Evolutionary conservation across 2,888 invertebrate genomes (phyloP).

Genomic region (Quadroppia sp.): DNA sequence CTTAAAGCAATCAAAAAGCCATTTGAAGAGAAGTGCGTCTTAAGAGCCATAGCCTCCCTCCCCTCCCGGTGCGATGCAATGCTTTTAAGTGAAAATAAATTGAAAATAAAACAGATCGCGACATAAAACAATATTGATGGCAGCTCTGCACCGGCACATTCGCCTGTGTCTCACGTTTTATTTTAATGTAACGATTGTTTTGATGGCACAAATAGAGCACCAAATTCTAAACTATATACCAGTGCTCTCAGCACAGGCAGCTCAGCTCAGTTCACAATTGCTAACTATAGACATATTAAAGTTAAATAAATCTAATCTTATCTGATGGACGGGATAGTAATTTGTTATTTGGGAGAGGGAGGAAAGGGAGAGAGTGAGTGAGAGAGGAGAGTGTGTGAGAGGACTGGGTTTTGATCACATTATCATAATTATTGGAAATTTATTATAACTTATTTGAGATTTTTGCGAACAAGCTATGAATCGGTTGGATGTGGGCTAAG

Average conservation of each 20-base stretch:
- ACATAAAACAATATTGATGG: slow-evolving; percentile 32
- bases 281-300: slow-evolving; percentile 1
- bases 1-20: slow-evolving; percentile 28
- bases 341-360: slow-evolving; percentile 8
- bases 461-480: background rate
- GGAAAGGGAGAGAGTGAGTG: too few relatives aligned
- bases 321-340: slow-evolving; percentile 8
- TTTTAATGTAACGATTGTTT: slow-evolving; percentile 25
- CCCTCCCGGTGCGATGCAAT: slow-evolving; percentile 31
- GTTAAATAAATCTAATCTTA: slow-evolving; percentile 20
- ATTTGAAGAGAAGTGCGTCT: slow-evolving; percentile 10
- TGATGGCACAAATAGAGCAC: background rate
- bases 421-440: slow-evolving; percentile 4
- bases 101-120: slow-evolving; percentile 32
- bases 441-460: background rate
- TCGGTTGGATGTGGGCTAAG: background rate
- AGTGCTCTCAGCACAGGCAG: too few relatives aligned
- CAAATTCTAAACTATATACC: slow-evolving; percentile 1
- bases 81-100: slow-evolving; percentile 33
- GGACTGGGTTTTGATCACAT: background rate
- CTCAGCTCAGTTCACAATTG: too few relatives aligned
- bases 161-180: slow-evolving; percentile 21
- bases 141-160: slow-evolving; percentile 7
- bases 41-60: slow-evolving; percentile 26
- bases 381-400: background rate